Base-by-base conservation (phyloP, 2,888 invertebrate genomes). In the Allophyes oxyacanthae region DNA sequence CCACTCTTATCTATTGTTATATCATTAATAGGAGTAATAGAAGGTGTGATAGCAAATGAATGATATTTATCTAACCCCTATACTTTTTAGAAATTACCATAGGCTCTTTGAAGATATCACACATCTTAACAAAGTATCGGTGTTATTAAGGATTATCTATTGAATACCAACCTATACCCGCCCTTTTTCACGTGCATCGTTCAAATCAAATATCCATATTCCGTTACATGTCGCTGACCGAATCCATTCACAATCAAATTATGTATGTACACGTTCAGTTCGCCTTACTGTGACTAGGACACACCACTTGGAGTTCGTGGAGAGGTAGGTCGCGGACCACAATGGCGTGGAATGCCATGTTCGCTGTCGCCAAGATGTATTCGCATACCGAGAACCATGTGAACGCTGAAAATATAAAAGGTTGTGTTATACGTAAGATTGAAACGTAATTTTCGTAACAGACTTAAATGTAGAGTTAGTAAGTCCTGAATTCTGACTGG, bases 301-400 rank as follows among this genome's bases (percentile, higher is more conserved):
- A 84, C 57, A 96, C 96, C 59, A 98, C 96, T 78, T 97, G 94
- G 75, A 98, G 94, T 78, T 97, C 95, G 86, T 98, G 97, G 42
- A 96, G 95, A 10, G 98, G 97, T 87, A 99, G 97, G 90, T 99
- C 98, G 83, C 96, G 94, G 59, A 98, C 96, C 51, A 98, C 97
- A 34, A 98, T 97, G 69, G 97, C 96, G 84, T 99, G 98, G 92
- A 98, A 99, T 57, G 97, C 97, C 98, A 99, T 98, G 90, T 98
- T 99, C 72, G 97, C 96, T 51, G 97, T 96, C 53, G 98, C 98
- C 82, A 99, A 97, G 82, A 98, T 95, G 89, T 99, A 99, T 90
- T 99, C 99, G 88, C 98, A 98, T 56, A 98, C 95, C 1, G 99
- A 98, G 94, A 99, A 99, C 97, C 97, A 97, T 86, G 98, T 98